A percentile compares a stretch with the other conserved stretches of the same genome.
phyloP scores from a whole-genome alignment of 2,113 vertebrate species.

The Merops nubicus region DNA sequence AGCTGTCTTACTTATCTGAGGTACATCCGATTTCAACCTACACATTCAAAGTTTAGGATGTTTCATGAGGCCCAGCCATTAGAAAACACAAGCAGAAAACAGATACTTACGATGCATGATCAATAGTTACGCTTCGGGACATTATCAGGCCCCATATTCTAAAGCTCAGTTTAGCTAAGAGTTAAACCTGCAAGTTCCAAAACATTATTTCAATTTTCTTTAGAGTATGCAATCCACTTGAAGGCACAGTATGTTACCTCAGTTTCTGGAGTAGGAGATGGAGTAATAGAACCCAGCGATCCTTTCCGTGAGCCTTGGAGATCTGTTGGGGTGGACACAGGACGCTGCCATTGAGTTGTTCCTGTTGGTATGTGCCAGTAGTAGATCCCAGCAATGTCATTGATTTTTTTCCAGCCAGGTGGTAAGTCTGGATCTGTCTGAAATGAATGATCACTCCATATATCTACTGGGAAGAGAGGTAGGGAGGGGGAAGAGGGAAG shows the following conservation, averaged over 20 bases:
- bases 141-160: neutral
- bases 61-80: neutral
- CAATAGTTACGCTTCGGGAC: neutral
- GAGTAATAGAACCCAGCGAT: conserved; percentile 87
- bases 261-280: conserved; percentile 91
- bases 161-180: conserved; percentile 12
- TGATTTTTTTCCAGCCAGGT: conserved; percentile 93
- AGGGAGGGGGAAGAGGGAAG: neutral
- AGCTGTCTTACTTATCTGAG: neutral
- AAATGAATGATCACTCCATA: conserved; percentile 91
- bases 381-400: conserved; percentile 88
- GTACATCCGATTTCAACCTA: neutral
- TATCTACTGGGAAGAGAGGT: conserved; percentile 77
- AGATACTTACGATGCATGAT: neutral
- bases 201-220: neutral
- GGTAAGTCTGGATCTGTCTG: conserved; percentile 94
- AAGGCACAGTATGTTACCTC: conserved; percentile 80
- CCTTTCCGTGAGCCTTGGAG: conserved; percentile 82
- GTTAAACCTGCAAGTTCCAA: conserved; percentile 3
- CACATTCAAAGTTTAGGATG: neutral
- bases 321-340: conserved; percentile 77
- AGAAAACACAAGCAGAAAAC: neutral
- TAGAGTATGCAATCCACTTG: neutral
- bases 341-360: conserved; percentile 91
- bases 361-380: conserved; percentile 96